Evolutionary conservation across 1,140 invertebrate species (phyloP), one percentile per base, ranked within the genome.

Genomic region (Bombus huntii): DNA sequence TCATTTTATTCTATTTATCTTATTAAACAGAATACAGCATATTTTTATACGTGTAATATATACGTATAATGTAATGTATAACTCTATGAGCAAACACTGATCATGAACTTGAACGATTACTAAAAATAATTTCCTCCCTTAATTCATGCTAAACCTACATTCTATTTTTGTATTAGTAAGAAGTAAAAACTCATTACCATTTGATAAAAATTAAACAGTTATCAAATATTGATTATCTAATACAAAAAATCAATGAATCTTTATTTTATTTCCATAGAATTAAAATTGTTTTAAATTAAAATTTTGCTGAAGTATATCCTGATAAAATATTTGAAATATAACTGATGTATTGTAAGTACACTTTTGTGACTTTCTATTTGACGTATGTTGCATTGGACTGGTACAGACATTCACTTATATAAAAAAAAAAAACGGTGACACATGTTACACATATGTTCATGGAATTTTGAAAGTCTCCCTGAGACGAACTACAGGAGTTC

Each of bases 401-500:
- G 3, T 70, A 39, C 4, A 70, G 2, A 44, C 22, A 76, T 42
- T 70, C 39, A 57, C 28, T 25, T 34, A 13, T 25, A 34, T 57
- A 31, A 42, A 76, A 68, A 76, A 68, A 76, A 68, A n/a, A 28
- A 18, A 53, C 12, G 12, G 37, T 39, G 81, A 70, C 81, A 83
- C 18, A 59, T 83, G 81, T 78, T 62, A 66, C n/a, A 13, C 81
- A 83, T 37, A n/a, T 78, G 81, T 83, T 70, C 68, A 57, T 9
- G 31, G 37, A 28, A 83, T 83, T 12, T 37, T 9, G 28, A n/a
- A 68, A 57, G 28, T 57, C 42, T 31, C 47, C 47, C 1, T 37
- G 37, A 42, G 73, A 31, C 3, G 9, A 34, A 10, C 18, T 9
- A 2, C 25, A 18, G 1, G 39, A 82, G 53, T 77, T 83, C 34